Evolutionary conservation across 2,888 invertebrate species (phyloP).

Genomic region (Cheilosia variabilis): DNA sequence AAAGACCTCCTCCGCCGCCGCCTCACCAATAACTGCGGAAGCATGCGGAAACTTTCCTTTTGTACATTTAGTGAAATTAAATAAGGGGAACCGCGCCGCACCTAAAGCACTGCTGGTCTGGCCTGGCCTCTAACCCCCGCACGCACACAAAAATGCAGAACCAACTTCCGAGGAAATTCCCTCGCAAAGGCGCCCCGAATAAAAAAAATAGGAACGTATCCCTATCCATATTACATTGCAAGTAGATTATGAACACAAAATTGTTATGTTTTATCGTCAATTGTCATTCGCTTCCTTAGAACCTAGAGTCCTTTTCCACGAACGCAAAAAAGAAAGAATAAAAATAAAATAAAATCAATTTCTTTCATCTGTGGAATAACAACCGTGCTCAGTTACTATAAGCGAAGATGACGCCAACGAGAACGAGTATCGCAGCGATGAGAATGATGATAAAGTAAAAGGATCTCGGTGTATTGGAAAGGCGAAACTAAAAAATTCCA

Average conservation of each 20-base stretch:
- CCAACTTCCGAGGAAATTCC: not conserved
- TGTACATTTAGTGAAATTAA: slow-evolving; percentile 41
- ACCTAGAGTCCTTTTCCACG: too few relatives aligned
- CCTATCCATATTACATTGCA: slow-evolving; percentile 16
- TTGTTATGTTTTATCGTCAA: slow-evolving; percentile 40
- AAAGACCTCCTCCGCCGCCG: not conserved
- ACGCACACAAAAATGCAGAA: not conserved
- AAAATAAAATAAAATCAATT: slow-evolving; percentile 18
- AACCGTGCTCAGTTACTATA: slow-evolving; percentile 14
- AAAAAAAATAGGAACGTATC: slow-evolving; percentile 4
- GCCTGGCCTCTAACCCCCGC: not conserved
- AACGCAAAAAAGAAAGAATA: not conserved
- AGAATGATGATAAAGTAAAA: slow-evolving; percentile 21
- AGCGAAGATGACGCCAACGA: slow-evolving; percentile 14
- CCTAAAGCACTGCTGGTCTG: slow-evolving; percentile 2
- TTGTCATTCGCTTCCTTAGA: slow-evolving; percentile 26
- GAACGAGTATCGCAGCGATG: not conserved
- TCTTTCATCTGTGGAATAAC: slow-evolving; percentile 22
- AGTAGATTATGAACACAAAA: slow-evolving; percentile 41
- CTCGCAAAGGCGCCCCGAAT: not conserved
- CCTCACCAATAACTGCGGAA: not conserved
- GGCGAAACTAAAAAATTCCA: slow-evolving; percentile 32
- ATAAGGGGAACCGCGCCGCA: slow-evolving; percentile 25
- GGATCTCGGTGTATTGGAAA: not conserved
- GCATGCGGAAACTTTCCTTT: slow-evolving; percentile 21